These are phyloP conservation scores for Paragorgia papillata DNA, from an alignment of 92 coral and sea anemone species.

Conservation along the genomic window DNA sequence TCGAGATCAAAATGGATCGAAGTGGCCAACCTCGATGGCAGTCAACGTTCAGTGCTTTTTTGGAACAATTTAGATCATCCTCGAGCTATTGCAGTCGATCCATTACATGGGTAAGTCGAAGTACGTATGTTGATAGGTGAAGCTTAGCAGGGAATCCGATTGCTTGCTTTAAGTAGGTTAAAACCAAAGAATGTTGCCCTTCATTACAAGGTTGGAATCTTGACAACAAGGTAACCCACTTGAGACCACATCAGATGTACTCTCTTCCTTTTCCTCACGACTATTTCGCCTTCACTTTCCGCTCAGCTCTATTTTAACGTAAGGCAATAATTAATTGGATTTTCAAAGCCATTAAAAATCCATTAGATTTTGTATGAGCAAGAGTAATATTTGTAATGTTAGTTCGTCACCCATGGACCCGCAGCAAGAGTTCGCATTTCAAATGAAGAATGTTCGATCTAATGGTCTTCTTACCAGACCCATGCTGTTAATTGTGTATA, in stretches of 20 bases:
- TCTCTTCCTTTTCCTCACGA: not conserved
- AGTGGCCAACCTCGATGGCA: constrained; percentile 90
- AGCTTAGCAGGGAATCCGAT: constrained; percentile 13
- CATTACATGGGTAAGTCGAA: constrained; percentile 81
- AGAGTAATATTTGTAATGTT: constrained; percentile 11
- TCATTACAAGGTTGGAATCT: not conserved
- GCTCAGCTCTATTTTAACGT: not conserved
- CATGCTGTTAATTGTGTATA: constrained; percentile 37
- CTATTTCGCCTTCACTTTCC: not conserved
- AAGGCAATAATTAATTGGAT: constrained; percentile 31
- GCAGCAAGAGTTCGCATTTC: constrained; percentile 9
- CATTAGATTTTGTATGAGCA: constrained; percentile 33
- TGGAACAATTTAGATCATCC: constrained; percentile 92
- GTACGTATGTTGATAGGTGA: constrained; percentile 11
- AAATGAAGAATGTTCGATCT: constrained; percentile 7
- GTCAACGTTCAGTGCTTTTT: constrained; percentile 80
- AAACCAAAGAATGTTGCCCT: constrained; percentile 25
- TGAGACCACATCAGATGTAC: not conserved
- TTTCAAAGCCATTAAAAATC: constrained; percentile 49
- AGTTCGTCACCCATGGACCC: not conserved
- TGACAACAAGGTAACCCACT: not conserved
- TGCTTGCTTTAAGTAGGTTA: not conserved
- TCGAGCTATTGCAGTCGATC: constrained; percentile 90
- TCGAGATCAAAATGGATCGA: constrained; percentile 81
- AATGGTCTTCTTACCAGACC: not conserved